Percentiles rank a stretch among this genome's conserved stretches.
Conservation (phyloP, 1,140 invertebrate genomes). For the Drosophila pallidifrons region DNA sequence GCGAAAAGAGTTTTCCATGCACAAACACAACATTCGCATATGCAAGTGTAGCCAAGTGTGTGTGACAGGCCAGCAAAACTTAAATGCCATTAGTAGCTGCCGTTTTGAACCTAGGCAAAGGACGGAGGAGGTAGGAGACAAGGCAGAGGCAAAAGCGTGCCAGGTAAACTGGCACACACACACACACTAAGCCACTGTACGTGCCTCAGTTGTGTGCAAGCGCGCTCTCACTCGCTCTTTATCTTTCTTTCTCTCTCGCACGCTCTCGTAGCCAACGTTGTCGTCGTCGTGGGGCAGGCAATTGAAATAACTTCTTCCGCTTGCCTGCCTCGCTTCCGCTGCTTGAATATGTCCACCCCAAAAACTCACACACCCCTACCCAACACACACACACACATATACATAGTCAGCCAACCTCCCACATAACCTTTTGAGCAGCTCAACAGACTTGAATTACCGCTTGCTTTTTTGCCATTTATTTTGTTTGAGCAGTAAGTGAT, state of each 20-base stretch:
- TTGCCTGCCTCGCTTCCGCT: slow-evolving; percentile 79
- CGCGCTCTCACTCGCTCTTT: slow-evolving; percentile 1
- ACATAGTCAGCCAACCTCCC: slow-evolving; percentile 16
- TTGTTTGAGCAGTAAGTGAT: slow-evolving; percentile 72
- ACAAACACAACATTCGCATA: slow-evolving; percentile 40
- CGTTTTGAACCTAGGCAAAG: slow-evolving; percentile 43
- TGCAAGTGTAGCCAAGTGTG: slow-evolving; percentile 15
- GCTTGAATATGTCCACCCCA: slow-evolving; percentile 77
- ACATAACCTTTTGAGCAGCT: slow-evolving; percentile 53
- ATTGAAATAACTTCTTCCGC: slow-evolving; percentile 82
- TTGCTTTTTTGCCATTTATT: slow-evolving; percentile 70
- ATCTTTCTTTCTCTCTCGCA: slow-evolving; percentile 1
- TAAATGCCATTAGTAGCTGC: slow-evolving; percentile 80
- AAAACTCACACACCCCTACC: slow-evolving; percentile 4
- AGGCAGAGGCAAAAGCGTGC: slow-evolving; percentile 64
- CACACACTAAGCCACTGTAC: slow-evolving; percentile 70
- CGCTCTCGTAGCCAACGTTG: slow-evolving; percentile 13
- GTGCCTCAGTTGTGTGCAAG: slow-evolving; percentile 46
- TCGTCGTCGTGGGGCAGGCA: slow-evolving; percentile 60
- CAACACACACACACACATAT: slow-evolving; percentile 15
- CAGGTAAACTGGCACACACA: slow-evolving; percentile 69
- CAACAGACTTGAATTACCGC: slow-evolving; percentile 65
- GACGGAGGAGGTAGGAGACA: slow-evolving; percentile 4
- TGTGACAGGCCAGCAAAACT: slow-evolving; percentile 59
- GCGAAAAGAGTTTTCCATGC: slow-evolving; percentile 53